Conservation (phyloP, 2,888 invertebrate genomes). For the Mythimna impura region DNA sequence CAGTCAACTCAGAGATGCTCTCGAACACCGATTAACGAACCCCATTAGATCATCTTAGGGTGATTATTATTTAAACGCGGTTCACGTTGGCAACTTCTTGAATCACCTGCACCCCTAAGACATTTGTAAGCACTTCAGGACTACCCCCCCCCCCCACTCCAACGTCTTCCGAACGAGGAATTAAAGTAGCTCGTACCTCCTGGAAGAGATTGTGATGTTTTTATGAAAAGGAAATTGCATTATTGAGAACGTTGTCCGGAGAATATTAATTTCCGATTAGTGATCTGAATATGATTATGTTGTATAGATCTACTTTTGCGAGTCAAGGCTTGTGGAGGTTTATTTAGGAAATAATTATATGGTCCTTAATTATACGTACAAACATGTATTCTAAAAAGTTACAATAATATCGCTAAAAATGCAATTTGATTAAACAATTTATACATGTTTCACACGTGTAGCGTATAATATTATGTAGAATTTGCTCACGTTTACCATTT, state of each 20-base stretch:
- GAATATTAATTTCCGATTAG: conserved; percentile 63
- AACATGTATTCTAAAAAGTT: background rate
- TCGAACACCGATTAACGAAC: conserved; percentile 56
- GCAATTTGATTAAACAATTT: background rate
- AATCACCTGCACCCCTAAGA: conserved; percentile 57
- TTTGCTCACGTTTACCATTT: background rate
- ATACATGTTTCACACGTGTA: background rate
- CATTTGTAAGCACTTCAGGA: conserved; percentile 59
- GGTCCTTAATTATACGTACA: background rate
- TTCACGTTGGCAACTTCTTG: conserved; percentile 57
- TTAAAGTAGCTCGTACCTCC: conserved; percentile 35
- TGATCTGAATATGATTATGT: conserved; percentile 10
- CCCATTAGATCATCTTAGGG: conserved; percentile 56
- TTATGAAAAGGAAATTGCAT: conserved; percentile 53
- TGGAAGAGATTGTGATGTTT: conserved; percentile 46
- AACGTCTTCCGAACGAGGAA: conserved; percentile 30
- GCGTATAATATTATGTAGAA: background rate
- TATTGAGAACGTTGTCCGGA: conserved; percentile 33
- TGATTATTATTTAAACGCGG: conserved; percentile 62
- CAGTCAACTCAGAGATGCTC: conserved; percentile 38
- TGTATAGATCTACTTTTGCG: background rate
- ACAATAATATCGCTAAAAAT: background rate
- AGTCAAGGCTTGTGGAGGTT: background rate
- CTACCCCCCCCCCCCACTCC: background rate
- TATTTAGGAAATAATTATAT: too few species aligned